phyloP scores from a whole-genome alignment of 1,140 invertebrate species.

The Ceratosolen solmsi region DNA sequence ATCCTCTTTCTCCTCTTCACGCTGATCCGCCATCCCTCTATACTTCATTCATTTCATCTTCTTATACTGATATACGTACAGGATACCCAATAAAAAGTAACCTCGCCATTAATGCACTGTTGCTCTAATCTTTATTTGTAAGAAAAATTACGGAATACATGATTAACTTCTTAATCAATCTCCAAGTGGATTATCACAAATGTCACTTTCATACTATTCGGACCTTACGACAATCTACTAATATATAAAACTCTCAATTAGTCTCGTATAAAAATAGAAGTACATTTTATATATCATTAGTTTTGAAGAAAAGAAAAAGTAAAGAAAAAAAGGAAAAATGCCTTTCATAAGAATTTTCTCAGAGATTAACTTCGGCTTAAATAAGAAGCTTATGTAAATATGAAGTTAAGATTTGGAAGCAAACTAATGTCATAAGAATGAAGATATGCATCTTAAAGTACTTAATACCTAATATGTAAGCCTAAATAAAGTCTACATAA shows the following conservation, averaged over 20 bases:
- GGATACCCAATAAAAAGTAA: neutral
- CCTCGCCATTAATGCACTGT: neutral
- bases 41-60: neutral
- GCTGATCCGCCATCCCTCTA: neutral
- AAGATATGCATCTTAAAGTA: neutral
- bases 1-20: too few species aligned
- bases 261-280: neutral
- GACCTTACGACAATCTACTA: neutral
- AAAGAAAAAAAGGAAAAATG: too few species aligned
- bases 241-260: neutral
- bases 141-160: neutral
- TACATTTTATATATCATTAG: neutral
- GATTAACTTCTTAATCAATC: neutral
- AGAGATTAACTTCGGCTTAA: neutral
- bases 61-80: neutral
- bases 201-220: neutral
- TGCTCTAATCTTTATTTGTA: neutral
- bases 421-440: neutral
- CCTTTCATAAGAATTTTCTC: neutral
- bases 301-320: too few species aligned
- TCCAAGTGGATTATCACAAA: neutral
- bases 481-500: too few species aligned
- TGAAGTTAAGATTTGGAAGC: neutral
- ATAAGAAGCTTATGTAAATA: neutral
- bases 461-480: neutral